Evolutionary conservation across 2,797 vertebrate genomes (phyloP), one percentile per base, ranked within the genome.

Genomic region (Acipenser ruthenus): DNA sequence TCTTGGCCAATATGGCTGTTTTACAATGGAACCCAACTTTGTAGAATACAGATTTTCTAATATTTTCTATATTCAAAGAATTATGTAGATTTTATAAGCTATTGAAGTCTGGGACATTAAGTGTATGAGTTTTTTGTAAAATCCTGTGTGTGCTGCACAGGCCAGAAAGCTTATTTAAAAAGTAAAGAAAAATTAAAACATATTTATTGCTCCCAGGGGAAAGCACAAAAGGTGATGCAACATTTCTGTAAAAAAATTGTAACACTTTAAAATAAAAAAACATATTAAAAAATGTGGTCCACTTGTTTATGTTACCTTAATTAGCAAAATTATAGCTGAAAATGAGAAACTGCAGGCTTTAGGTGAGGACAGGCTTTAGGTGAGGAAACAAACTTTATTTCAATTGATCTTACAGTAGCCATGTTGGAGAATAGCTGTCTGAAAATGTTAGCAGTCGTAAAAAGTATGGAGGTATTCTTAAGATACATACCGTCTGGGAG

Each of bases 401-500:
- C 11, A 48, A 23, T 58, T 6, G 23, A 47, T 6, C 8, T 18
- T 9, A 48, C 10, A 49, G 8, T 37, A 37, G 37, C 3, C 37
- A 37, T 5, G 37, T 37, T 37, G 37, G 37, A 37, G 37, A 37
- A 37, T 4, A 37, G 37, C 37, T 37, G 37, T 37, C 37, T 37
- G 37, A 37, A 37, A 37, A 37, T 37, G 3, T 37, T 37, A 37
- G 37, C 5, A 37, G 37, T 37, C 0, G 37, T 37, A 37, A 37
- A 37, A 37, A 55, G 15, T 68, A 60, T 7, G 56, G 50, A 49
- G 48, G 18, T 23, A 47, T 53, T 15, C 13, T 66, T 12, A 62
- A 7, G 51, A 68, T 49, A 90, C 90, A 67, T 84, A 97, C 96
- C 96, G 52, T 96, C 90, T 11, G 86, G 67, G 9, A 99, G 87